Conservation (phyloP, 1,140 invertebrate genomes). For the Chionoecetes opilio region DNA sequence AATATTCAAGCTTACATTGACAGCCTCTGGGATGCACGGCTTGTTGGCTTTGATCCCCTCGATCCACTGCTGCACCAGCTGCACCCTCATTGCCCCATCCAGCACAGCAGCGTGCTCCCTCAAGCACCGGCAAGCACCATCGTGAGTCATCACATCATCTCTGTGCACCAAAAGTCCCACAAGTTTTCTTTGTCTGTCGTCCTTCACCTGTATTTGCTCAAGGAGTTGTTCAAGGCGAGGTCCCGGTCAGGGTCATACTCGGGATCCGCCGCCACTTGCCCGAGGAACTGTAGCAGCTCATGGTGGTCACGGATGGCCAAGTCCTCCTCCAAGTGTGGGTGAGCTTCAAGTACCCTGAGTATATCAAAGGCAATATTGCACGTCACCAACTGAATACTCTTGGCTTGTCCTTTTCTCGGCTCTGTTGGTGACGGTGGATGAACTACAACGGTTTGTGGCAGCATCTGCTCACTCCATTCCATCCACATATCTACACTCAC, state of each 20-base stretch:
- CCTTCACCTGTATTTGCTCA: slow-evolving; percentile 34
- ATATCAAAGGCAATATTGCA: slow-evolving; percentile 67
- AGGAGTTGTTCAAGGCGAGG: slow-evolving; percentile 44
- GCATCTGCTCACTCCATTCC: slow-evolving; percentile 53
- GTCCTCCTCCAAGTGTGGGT: neutral
- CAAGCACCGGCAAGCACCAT: neutral
- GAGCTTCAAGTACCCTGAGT: slow-evolving; percentile 36
- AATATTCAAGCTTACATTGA: slow-evolving; percentile 46
- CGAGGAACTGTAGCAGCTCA: slow-evolving; percentile 49
- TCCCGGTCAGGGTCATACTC: slow-evolving; percentile 65
- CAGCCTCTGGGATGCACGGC: neutral
- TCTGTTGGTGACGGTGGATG: neutral
- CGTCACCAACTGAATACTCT: slow-evolving; percentile 64
- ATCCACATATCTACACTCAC: slow-evolving; percentile 66
- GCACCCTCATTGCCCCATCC: neutral
- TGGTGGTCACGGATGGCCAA: neutral
- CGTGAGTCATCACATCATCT: slow-evolving; percentile 40
- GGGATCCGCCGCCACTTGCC: slow-evolving; percentile 55
- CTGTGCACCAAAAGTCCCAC: slow-evolving; percentile 36
- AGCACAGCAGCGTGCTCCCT: neutral
- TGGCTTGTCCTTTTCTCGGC: slow-evolving; percentile 19
- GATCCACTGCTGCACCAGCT: neutral
- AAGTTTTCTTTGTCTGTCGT: slow-evolving; percentile 45
- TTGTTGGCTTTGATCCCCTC: neutral
- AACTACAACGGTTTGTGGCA: neutral